These are phyloP conservation scores for Clivina fossor DNA, from an alignment of 2,888 invertebrate genomes.

Conservation along the genomic window DNA sequence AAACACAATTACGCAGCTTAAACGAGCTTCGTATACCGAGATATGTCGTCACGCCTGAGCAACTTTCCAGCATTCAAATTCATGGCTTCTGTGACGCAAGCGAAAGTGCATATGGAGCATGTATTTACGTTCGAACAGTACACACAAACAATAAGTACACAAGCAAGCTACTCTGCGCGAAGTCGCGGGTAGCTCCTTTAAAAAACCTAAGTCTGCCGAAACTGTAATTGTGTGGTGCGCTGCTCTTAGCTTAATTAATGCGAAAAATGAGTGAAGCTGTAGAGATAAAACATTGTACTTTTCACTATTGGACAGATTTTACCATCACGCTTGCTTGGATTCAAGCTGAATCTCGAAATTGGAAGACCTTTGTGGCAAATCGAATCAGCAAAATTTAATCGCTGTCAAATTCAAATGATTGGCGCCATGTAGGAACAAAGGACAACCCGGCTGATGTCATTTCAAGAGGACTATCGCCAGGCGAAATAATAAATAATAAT, in stretches of 20 bases:
- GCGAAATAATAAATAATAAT: background rate
- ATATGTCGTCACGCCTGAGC: background rate
- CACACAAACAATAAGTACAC: background rate
- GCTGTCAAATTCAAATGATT: conserved; percentile 36
- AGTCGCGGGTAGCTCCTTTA: conserved; percentile 30
- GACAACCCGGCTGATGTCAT: conserved; percentile 46
- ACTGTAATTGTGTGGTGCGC: conserved; percentile 17
- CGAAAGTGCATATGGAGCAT: conserved; percentile 40
- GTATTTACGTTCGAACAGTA: conserved; percentile 35
- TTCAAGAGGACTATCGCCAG: conserved; percentile 40
- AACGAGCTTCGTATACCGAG: background rate
- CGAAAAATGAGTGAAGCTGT: background rate
- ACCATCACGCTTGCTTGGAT: conserved; percentile 37
- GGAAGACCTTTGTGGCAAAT: conserved; percentile 43
- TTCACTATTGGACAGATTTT: conserved; percentile 40
- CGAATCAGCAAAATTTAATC: conserved; percentile 44
- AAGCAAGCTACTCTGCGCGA: conserved; percentile 22
- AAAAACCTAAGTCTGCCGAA: conserved; percentile 22
- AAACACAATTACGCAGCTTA: background rate
- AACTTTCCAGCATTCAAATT: conserved; percentile 22
- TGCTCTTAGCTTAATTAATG: background rate
- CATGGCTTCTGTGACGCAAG: conserved; percentile 42
- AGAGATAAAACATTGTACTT: background rate
- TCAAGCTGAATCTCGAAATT: conserved; percentile 28
- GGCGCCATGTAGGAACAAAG: conserved; percentile 42